Percentiles rank a stretch among this genome's conserved stretches.
phyloP scores from a whole-genome alignment of 37 sponge, comb jelly and placozoan genomes.

The Spongilla lacustris region DNA sequence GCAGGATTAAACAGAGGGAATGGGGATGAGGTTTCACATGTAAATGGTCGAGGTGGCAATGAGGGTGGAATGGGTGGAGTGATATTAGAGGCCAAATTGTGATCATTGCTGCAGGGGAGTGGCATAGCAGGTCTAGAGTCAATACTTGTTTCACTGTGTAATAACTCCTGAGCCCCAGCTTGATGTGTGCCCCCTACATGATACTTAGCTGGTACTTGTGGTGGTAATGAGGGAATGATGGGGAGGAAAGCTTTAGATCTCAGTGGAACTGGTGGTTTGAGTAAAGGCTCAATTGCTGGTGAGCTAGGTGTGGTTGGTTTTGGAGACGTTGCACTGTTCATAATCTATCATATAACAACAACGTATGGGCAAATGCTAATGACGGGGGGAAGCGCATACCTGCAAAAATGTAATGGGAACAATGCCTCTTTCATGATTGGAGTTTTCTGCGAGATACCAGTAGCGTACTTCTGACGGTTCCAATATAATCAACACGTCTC shows the following conservation, averaged over 20 bases:
- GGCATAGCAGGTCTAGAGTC: too few species aligned
- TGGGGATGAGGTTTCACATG: too few species aligned
- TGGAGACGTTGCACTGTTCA: not conserved
- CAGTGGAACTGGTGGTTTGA: not conserved
- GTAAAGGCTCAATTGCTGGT: not conserved
- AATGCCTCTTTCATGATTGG: constrained; percentile 43
- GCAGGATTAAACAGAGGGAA: too few species aligned
- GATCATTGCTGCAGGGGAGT: too few species aligned
- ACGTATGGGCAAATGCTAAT: not conserved
- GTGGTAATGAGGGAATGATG: not conserved
- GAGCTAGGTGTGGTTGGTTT: not conserved
- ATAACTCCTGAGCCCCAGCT: not conserved
- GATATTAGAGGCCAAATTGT: not conserved
- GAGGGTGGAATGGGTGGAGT: not conserved
- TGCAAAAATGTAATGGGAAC: constrained; percentile 61
- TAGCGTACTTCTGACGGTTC: constrained; percentile 59
- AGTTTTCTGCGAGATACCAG: constrained; percentile 70
- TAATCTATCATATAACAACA: not conserved
- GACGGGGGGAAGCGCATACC: not conserved
- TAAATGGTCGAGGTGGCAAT: too few species aligned
- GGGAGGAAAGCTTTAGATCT: not conserved
- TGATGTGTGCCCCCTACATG: not conserved
- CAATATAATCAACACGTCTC: constrained; percentile 53
- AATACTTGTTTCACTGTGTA: not conserved
- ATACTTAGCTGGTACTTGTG: not conserved